Evolutionary conservation across 2,888 invertebrate genomes (phyloP), one percentile per base, ranked within the genome.

Genomic region (Zygothrica quintamaculata): DNA sequence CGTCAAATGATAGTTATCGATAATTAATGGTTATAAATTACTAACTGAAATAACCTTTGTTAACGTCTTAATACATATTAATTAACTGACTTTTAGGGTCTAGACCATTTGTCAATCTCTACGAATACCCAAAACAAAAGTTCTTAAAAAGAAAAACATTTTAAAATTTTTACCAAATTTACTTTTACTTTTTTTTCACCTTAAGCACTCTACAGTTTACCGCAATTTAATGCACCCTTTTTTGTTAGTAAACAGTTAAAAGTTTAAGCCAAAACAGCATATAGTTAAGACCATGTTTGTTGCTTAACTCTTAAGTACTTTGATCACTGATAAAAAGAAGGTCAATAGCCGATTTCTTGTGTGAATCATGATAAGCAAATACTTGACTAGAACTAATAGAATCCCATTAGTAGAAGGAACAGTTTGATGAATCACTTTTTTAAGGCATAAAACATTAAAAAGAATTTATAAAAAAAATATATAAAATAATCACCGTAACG

Each of bases 331-430:
- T 59, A 36, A 67, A 22, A 22, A 12, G 11, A 31, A 37, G 34
- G 36, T 37, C 25, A 29, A 36, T 25, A 8, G 33, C 11, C 43
- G 29, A 3, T 18, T 18, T 18, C 12, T 46, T 47, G 25, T 11
- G n/a, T 22, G 37, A 12, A 64, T 22, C 26, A 15, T 33, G 65
- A 62, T 62, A 44, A 52, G 7, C 16, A n/a, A 51, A 12, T 13
- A 15, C 33, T 43, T n/a, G 9, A 15, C 22, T 29, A 18, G 9
- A 39, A 62, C 15, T 33, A 11, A 7, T 34, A 33, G 12, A 39
- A 48, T 59, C 12, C 1, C 1, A 39, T 12, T 11, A 29, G 31
- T 22, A n/a, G 29, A 7, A 29, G 11, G 29, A 11, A 1, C 12
- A 9, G 33, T 16, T 22, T 13, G 22, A 22, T 34, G 33, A 11